These are phyloP conservation scores for Drosophila nigricruria DNA, from an alignment of 2,888 invertebrate genomes.

Conservation along the genomic window DNA sequence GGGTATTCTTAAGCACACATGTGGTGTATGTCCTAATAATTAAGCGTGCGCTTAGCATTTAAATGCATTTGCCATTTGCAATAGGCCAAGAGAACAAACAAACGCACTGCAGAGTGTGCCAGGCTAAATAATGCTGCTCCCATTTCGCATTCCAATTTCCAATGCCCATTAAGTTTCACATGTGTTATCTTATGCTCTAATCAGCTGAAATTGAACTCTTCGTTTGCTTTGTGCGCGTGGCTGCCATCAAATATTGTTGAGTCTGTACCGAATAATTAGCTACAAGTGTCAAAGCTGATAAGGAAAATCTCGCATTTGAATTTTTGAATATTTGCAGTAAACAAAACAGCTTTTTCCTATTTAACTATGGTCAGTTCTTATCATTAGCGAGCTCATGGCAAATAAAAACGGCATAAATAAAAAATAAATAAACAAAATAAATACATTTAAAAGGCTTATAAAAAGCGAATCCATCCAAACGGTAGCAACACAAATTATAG, in stretches of 20 bases:
- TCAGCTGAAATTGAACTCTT: conserved; percentile 36
- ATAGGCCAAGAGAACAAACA: conserved; percentile 38
- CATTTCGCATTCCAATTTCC: conserved; percentile 27
- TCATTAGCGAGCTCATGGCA: conserved; percentile 18
- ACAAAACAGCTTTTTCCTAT: neutral
- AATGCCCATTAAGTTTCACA: conserved; percentile 1
- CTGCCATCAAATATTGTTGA: conserved; percentile 40
- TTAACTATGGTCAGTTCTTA: conserved; percentile 37
- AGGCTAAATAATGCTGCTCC: conserved; percentile 7
- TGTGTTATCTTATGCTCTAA: conserved; percentile 24
- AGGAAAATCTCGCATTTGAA: conserved; percentile 4
- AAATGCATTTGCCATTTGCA: conserved; percentile 41
- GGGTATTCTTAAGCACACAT: neutral
- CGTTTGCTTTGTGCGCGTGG: conserved; percentile 50
- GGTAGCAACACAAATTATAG: conserved; percentile 11
- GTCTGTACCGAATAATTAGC: conserved; percentile 55
- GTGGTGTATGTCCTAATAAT: neutral
- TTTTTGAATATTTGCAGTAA: conserved; percentile 2
- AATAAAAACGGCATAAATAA: conserved; percentile 9
- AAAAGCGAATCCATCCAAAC: neutral
- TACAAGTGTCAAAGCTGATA: conserved; percentile 42
- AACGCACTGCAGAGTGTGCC: neutral
- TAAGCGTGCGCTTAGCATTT: conserved; percentile 2
- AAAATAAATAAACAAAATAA: conserved; percentile 7
- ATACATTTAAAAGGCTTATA: conserved; percentile 6